A percentile compares a stretch with the other conserved stretches of the same genome.
Conservation (phyloP, 2,888 invertebrate species). For the Leucophora obtusa region DNA sequence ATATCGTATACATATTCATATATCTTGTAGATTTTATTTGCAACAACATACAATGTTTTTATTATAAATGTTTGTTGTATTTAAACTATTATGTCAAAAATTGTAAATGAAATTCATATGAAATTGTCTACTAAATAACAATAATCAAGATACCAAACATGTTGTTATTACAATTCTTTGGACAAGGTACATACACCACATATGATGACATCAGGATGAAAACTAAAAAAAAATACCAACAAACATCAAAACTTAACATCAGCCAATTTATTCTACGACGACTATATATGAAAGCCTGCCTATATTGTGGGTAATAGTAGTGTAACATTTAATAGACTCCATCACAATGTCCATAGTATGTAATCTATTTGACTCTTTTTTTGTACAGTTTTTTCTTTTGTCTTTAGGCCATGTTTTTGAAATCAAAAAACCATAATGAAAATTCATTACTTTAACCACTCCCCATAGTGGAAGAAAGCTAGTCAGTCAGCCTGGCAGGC, state of each 20-base stretch:
- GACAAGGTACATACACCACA: constrained; percentile 27
- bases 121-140: constrained; percentile 53
- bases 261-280: constrained; percentile 47
- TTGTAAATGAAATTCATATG: constrained; percentile 57
- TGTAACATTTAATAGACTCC: constrained; percentile 20
- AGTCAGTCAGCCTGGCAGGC: not conserved
- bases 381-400: constrained; percentile 39
- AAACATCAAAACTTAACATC: constrained; percentile 38
- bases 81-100: constrained; percentile 57
- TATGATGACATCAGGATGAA: constrained; percentile 48
- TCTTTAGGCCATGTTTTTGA: constrained; percentile 59
- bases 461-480: constrained; percentile 54
- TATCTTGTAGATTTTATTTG: constrained; percentile 49
- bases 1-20: too few species aligned
- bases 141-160: constrained; percentile 59
- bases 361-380: not conserved
- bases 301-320: not conserved
- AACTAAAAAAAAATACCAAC: constrained; percentile 4
- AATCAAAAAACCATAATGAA: constrained; percentile 57
- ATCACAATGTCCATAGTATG: not conserved
- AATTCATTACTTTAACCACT: constrained; percentile 63
- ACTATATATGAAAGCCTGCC: not conserved
- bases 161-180: constrained; percentile 37
- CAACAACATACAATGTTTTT: constrained; percentile 30
- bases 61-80: constrained; percentile 31